Evolutionary conservation across 2,797 vertebrate species (phyloP).

Genomic region (Catharus ustulatus): DNA sequence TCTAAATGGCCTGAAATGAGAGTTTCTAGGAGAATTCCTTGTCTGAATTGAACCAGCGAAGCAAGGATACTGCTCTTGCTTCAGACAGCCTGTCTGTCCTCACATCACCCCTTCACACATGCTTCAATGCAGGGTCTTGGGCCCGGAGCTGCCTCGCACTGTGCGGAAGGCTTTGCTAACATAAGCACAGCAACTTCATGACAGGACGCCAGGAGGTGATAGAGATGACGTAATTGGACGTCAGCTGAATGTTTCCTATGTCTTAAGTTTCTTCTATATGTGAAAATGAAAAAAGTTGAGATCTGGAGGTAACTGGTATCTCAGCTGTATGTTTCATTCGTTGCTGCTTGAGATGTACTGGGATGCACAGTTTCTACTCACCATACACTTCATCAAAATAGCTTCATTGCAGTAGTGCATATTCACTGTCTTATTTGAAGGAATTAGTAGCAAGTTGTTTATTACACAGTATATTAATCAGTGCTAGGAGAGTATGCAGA

Average conservation of each 20-base stretch:
- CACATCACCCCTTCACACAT: slow-evolving; percentile 1
- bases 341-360: not conserved
- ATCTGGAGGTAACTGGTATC: not conserved
- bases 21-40: not conserved
- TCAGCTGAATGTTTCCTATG: not conserved
- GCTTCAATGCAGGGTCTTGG: not conserved
- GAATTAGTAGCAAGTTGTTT: not conserved
- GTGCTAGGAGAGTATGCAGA: not conserved
- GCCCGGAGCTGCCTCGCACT: not conserved
- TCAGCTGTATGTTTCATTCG: not conserved
- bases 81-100: not conserved
- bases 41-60: not conserved
- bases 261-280: not conserved
- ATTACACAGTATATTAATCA: not conserved
- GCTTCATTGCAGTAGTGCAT: rapidly evolving
- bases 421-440: not conserved
- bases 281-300: not conserved
- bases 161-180: not conserved
- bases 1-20: not conserved
- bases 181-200: not conserved
- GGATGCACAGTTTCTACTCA: not conserved
- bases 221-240: not conserved
- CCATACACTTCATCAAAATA: not conserved
- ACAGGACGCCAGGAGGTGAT: not conserved
- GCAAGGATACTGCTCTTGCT: not conserved